phyloP scores from a whole-genome alignment of 2,113 vertebrate genomes.

The Salvelinus alpinus region DNA sequence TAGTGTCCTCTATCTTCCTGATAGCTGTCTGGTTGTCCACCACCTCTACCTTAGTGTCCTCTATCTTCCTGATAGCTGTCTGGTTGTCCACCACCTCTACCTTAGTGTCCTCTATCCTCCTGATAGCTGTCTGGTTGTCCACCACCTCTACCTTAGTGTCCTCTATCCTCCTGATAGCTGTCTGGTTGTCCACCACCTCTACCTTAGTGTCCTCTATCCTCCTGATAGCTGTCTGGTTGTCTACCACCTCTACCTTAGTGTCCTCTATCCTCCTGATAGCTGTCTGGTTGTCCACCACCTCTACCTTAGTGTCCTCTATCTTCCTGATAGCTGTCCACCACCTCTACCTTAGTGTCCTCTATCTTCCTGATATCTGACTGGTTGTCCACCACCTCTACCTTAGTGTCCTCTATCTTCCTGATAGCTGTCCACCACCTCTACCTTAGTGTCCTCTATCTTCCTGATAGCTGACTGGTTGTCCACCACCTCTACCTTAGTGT shows the following conservation, averaged over 20 bases:
- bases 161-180: too few species aligned
- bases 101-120: not conserved
- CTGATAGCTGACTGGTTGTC: too few species aligned
- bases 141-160: too few species aligned
- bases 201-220: not conserved
- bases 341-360: constrained; percentile 39
- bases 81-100: too few species aligned
- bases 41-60: too few species aligned
- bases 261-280: too few species aligned
- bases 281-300: too few species aligned
- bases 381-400: too few species aligned
- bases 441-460: too few species aligned
- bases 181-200: not conserved
- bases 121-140: constrained; percentile 17
- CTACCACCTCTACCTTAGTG: too few species aligned
- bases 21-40: constrained; percentile 16
- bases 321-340: constrained; percentile 43
- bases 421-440: constrained; percentile 8
- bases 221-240: constrained; percentile 27
- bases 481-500: not conserved
- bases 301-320: constrained; percentile 8
- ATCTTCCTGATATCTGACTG: not conserved
- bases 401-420: not conserved
- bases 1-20: not conserved
- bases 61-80: too few species aligned